Percentiles rank a stretch among this genome's conserved stretches.
phyloP scores from a whole-genome alignment of 2,113 vertebrate genomes.

The Cyprinus carpio region DNA sequence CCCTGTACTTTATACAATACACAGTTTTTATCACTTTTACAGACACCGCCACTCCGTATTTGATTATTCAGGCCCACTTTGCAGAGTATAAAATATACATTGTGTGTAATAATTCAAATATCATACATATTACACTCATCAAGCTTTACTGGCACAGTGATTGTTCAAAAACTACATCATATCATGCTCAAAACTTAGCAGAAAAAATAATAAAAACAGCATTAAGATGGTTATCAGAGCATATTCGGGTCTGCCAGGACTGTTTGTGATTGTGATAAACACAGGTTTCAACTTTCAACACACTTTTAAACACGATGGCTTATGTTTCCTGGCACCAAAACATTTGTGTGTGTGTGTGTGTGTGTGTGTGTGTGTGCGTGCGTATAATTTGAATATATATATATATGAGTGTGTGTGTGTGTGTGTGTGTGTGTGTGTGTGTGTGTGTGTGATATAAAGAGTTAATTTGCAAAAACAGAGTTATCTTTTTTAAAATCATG shows the following conservation, averaged over 20 bases:
- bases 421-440: background rate
- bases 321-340: background rate
- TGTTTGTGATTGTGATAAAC: constrained; percentile 8
- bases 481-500: no score
- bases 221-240: background rate
- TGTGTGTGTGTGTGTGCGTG: no score
- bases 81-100: constrained; percentile 24
- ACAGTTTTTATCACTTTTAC: background rate
- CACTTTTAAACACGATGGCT: constrained; percentile 1
- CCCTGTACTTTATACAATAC: background rate
- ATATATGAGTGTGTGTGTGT: no score
- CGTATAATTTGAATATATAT: no score
- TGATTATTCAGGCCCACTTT: background rate
- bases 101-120: constrained; percentile 3
- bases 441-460: background rate
- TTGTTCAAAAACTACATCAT: constrained; percentile 4
- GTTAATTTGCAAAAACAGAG: no score
- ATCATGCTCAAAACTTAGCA: background rate
- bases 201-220: background rate
- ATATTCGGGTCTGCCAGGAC: background rate
- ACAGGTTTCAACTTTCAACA: background rate
- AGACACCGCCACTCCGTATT: background rate
- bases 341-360: background rate
- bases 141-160: constrained; percentile 12
- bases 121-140: constrained; percentile 8